These are phyloP conservation scores for Pollenia amentaria DNA, from an alignment of 2,888 invertebrate species.

Conservation along the genomic window DNA sequence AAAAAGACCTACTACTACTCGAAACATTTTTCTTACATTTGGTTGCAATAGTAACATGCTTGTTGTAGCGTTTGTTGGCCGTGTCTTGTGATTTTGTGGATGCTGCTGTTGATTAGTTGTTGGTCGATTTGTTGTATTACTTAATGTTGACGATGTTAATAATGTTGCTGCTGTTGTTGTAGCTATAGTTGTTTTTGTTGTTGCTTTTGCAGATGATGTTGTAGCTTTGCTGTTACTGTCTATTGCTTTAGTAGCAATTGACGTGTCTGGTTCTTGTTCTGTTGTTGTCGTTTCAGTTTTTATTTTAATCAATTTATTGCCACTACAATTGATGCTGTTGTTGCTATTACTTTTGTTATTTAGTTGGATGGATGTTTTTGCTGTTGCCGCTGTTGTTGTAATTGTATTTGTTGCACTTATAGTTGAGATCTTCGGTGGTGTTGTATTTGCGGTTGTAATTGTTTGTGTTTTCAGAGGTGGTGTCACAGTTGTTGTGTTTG, in stretches of 20 bases:
- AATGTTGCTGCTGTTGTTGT: constrained; percentile 66
- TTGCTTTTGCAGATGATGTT: constrained; percentile 39
- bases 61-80: constrained; percentile 85
- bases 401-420: constrained; percentile 59
- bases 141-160: constrained; percentile 61
- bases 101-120: constrained; percentile 64
- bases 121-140: constrained; percentile 64
- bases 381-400: constrained; percentile 53
- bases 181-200: constrained; percentile 60
- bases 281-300: constrained; percentile 64
- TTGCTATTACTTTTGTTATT: constrained; percentile 50
- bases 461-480: constrained; percentile 61
- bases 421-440: constrained; percentile 74
- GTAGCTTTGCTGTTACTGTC: constrained; percentile 21
- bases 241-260: constrained; percentile 72
- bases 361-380: constrained; percentile 42
- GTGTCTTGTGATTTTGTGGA: constrained; percentile 77
- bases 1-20: neutral
- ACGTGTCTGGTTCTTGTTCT: constrained; percentile 62
- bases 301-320: constrained; percentile 64
- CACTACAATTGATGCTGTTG: constrained; percentile 58
- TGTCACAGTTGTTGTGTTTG: constrained; percentile 54
- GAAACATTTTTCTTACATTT: constrained; percentile 88
- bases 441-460: constrained; percentile 61
- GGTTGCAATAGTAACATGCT: constrained; percentile 98